Evolutionary conservation across 2,888 invertebrate genomes (phyloP).

Genomic region (Eupithecia exiguata): DNA sequence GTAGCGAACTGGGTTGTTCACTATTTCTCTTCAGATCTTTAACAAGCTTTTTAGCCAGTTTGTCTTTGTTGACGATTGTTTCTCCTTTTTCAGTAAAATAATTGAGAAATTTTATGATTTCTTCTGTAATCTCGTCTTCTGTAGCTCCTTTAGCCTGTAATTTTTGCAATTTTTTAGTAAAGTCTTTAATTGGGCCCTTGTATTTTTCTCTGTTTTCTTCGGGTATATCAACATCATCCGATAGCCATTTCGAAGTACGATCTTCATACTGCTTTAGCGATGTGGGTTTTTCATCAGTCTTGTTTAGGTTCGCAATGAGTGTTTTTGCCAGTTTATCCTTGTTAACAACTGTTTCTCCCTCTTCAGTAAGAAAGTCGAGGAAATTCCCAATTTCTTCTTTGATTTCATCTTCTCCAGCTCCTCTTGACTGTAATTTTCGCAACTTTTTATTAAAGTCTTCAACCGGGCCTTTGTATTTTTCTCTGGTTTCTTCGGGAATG

Average conservation of each 20-base stretch:
- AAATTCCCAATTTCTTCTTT: conserved; percentile 18
- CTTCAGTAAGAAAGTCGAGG: conserved; percentile 6
- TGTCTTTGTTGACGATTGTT: neutral
- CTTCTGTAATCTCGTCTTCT: conserved; percentile 14
- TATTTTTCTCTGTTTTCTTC: neutral
- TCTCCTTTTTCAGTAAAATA: neutral
- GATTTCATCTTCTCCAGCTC: conserved; percentile 17
- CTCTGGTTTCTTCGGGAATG: conserved; percentile 18
- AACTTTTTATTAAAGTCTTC: conserved; percentile 19
- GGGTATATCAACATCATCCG: neutral
- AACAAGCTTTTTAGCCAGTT: neutral
- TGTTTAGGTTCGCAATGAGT: neutral
- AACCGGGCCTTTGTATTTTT: conserved; percentile 1
- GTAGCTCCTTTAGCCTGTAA: conserved; percentile 12
- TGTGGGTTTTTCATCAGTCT: neutral
- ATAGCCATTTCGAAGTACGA: neutral
- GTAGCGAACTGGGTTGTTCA: neutral
- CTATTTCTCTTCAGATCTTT: neutral
- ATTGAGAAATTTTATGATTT: conserved; percentile 22
- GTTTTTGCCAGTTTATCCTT: neutral
- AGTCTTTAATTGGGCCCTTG: neutral
- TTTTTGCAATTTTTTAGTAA: conserved; percentile 10
- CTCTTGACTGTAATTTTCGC: conserved; percentile 12
- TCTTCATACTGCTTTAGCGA: neutral
- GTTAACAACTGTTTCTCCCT: neutral